Conservation (phyloP, 2,888 invertebrate species). For the Melinopterus prodromus region DNA sequence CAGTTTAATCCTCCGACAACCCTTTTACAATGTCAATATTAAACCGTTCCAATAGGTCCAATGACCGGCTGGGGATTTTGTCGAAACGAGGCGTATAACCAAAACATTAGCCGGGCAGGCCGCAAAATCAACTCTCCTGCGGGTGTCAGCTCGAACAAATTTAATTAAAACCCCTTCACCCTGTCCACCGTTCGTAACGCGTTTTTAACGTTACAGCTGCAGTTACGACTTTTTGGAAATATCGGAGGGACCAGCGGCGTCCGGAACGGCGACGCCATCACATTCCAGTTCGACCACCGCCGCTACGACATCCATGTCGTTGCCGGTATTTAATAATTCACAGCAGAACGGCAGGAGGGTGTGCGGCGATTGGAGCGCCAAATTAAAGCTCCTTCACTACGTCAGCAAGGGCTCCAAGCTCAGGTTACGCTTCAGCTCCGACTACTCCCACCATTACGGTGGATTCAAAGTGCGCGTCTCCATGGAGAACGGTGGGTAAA, state of each 20-base stretch:
- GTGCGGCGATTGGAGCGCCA: constrained; percentile 84
- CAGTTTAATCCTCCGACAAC: neutral
- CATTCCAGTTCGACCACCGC: constrained; percentile 9
- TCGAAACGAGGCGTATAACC: neutral
- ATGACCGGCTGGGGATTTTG: neutral
- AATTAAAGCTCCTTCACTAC: constrained; percentile 76
- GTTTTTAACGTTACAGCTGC: constrained; percentile 66
- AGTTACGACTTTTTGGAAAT: constrained; percentile 82
- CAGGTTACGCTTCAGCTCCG: constrained; percentile 75
- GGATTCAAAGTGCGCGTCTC: constrained; percentile 78
- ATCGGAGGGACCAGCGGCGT: constrained; percentile 57
- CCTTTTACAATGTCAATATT: neutral
- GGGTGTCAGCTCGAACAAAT: neutral
- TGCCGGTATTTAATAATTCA: constrained; percentile 37
- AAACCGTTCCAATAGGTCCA: neutral
- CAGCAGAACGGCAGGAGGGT: constrained; percentile 61
- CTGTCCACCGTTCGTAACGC: neutral
- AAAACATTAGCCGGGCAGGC: neutral
- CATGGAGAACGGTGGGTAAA: constrained; percentile 70
- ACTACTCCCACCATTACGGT: constrained; percentile 79
- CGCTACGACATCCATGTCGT: constrained; percentile 10
- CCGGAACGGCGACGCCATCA: constrained; percentile 31
- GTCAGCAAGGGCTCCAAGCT: constrained; percentile 70
- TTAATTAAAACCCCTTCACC: neutral
- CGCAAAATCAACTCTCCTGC: neutral